Evolutionary conservation across 2,888 invertebrate genomes (phyloP), one percentile per base, ranked within the genome.

Genomic region (Marasmarcha lunaedactyla): DNA sequence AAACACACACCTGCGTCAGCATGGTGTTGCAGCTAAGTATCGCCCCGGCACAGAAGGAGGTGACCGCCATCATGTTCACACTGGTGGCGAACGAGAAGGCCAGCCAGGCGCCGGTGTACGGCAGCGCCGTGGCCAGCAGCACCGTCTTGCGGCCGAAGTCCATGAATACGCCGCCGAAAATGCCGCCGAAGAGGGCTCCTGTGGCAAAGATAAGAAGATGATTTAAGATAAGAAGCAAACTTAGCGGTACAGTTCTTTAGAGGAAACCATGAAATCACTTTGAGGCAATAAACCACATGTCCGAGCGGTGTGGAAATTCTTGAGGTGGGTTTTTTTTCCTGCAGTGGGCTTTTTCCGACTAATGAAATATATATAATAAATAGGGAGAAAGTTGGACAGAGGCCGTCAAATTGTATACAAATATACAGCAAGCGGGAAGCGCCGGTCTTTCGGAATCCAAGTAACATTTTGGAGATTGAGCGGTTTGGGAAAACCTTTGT

Each of bases 21-120:
- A 92, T 89, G 43, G 89, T 89, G 37, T 90, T 88, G 50, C 92
- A 87, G 50, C 90, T 90, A 41, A 89, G 87, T 45, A 91, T 89
- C 63, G 91, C 86, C 11, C 95, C 95, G 13, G 92, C 93, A 49
- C 92, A 83, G 70, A 94, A 90, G 27, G 94, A 91, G 1, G 93
- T 92, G 20, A 88, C 85, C 47, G 90, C 90, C 69, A 95, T 88
- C 77, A 91, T 87, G 59, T 89, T 87, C 7, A 92, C 90, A 50
- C 89, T 87, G 42, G 87, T 88, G 0, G 92, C 90, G 40, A 90
- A 85, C 1, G 90, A 89, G 1, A 94, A 93, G 33, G 90, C 83
- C 35, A 93, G 76, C 94, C 94, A 95, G 13, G 92, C 90, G 37
- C 88, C 81, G 1, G 91, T 89, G 62, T 92, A 86, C 0, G 92